Evolutionary conservation across 2,797 vertebrate genomes (phyloP), one percentile per base, ranked within the genome.

Genomic region (Centroberyx gerrardi): DNA sequence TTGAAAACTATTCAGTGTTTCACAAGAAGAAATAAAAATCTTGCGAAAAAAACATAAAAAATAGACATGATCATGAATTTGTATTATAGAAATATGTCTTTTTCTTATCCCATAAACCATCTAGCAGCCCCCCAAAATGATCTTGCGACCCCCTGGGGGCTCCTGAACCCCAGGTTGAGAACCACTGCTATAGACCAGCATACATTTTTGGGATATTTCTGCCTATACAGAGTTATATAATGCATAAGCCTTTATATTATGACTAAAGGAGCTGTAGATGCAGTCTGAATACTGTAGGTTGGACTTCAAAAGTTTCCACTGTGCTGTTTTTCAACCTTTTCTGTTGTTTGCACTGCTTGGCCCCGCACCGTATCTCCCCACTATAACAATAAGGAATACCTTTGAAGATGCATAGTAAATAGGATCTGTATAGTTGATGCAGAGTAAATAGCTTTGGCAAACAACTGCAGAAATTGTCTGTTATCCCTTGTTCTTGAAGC

Each of bases 381-480:
- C 42, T 68, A 67, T 40, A 77, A 44, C n/a, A 63, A 48, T 54
- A 49, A 74, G 54, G 42, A 48, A 68, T 27, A 69, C 62, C 51
- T 82, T 60, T 81, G 66, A 84, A 82, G 77, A 74, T 46, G 14
- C 56, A 68, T 15, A 62, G 48, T 69, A 70, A 77, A 76, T 49
- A 65, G 56, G 17, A 69, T 83, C 54, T 66, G n/a, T 46, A 15
- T 46, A 15, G 38, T 66, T 72, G 72, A 82, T 76, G 74, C 42
- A 61, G 51, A 79, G 61, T 74, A 78, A 90, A 88, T 68, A 79
- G 51, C 68, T 76, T 76, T 68, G 65, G 76, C 68, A 85, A 76
- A 80, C 62, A 68, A 71, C 72, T 64, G 75, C 78, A 75, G 72
- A 74, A 80, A 80, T 75, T 62, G 62, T 78, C 63, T 27, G 49